phyloP scores from a whole-genome alignment of 2,113 vertebrate species.

The Zosterops pallidus region DNA sequence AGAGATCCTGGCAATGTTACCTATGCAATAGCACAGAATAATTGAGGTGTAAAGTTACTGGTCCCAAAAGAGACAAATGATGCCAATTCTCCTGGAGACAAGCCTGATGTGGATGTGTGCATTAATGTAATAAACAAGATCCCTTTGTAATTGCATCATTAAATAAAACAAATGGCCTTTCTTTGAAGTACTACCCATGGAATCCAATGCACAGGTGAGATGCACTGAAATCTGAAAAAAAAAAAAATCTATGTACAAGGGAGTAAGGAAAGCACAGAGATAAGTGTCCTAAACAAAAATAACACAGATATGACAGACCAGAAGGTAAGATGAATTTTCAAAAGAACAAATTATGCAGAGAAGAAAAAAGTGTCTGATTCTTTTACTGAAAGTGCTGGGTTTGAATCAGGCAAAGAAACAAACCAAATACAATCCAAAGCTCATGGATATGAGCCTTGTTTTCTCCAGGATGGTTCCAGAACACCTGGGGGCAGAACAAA shows the following conservation, averaged over 20 bases:
- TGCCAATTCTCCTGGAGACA: constrained; percentile 36
- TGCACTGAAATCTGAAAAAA: not conserved
- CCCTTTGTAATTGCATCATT: constrained; percentile 37
- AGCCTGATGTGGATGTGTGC: not conserved
- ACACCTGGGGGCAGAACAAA: not conserved
- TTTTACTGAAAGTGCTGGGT: not conserved
- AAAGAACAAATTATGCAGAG: not conserved
- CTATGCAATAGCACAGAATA: constrained; percentile 14
- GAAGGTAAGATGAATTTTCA: not conserved
- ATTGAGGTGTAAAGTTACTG: constrained; percentile 39
- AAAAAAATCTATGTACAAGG: not conserved
- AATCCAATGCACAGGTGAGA: not conserved
- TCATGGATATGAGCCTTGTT: not conserved
- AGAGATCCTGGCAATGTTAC: constrained; percentile 50
- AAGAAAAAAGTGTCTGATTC: not conserved
- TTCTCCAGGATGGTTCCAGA: not conserved
- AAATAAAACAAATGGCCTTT: constrained; percentile 28
- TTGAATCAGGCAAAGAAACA: not conserved
- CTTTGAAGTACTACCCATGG: not conserved
- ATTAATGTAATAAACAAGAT: constrained; percentile 19
- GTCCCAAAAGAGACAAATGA: constrained; percentile 33
- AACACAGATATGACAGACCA: not conserved
- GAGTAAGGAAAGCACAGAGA: not conserved
- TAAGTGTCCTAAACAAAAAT: not conserved
- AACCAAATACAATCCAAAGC: not conserved